Conservation (phyloP, 2,888 invertebrate genomes). For the Urechis unicinctus region DNA sequence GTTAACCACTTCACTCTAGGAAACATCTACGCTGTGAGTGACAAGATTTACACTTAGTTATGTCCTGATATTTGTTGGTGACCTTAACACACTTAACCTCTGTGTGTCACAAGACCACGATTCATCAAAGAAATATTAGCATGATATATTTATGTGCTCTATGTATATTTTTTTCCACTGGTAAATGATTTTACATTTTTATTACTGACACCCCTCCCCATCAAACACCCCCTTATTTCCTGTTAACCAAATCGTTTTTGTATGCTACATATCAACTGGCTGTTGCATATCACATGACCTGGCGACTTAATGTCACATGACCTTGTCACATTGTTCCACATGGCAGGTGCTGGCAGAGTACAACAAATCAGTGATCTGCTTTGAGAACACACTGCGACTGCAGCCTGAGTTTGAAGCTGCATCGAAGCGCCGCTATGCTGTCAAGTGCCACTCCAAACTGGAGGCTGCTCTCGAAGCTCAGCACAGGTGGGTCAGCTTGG, state of each 20-base stretch:
- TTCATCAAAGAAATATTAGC: too few species aligned
- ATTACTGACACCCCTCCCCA: not conserved
- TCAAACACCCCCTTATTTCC: too few species aligned
- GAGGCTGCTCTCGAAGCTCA: constrained; percentile 60
- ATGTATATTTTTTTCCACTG: too few species aligned
- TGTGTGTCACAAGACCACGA: too few species aligned
- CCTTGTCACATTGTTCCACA: too few species aligned
- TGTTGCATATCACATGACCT: not conserved
- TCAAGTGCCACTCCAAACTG: constrained; percentile 64
- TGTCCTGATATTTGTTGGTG: too few species aligned
- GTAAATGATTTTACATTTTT: constrained; percentile 1
- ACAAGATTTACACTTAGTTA: too few species aligned
- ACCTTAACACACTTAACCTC: too few species aligned
- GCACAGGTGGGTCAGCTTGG: constrained; percentile 58
- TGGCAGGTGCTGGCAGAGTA: constrained; percentile 58
- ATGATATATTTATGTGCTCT: too few species aligned
- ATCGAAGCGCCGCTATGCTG: constrained; percentile 60
- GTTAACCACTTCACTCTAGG: constrained; percentile 61
- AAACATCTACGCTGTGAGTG: constrained; percentile 64
- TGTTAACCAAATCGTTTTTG: not conserved
- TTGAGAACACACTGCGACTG: constrained; percentile 63
- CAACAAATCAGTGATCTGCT: constrained; percentile 64
- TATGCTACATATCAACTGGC: not conserved
- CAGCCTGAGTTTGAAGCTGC: constrained; percentile 59
- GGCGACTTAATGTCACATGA: not conserved